A percentile compares a stretch with the other conserved stretches of the same genome.
Evolutionary conservation across 2,797 vertebrate genomes (phyloP).

Genomic region (Melanotaenia boesemani): DNA sequence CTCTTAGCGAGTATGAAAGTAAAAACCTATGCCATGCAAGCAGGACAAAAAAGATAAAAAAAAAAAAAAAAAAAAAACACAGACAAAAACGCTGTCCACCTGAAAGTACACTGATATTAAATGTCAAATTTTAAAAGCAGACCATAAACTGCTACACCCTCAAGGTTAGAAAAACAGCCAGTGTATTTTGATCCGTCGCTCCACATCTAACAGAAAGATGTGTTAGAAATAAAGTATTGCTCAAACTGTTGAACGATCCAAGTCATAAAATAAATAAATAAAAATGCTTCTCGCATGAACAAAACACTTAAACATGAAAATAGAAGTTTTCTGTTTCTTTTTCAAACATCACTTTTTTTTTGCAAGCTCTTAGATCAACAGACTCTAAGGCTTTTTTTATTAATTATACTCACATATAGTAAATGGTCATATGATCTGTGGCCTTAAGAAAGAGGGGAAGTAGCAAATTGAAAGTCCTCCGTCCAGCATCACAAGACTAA

Average conservation of each 20-base stretch:
- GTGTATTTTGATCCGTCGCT: background rate
- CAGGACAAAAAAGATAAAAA: too few relatives aligned
- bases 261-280: too few relatives aligned
- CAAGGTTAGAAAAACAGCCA: background rate
- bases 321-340: background rate
- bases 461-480: slow-evolving; percentile 58
- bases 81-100: too few relatives aligned
- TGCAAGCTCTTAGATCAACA: background rate
- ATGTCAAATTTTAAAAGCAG: background rate
- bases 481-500: slow-evolving; percentile 61
- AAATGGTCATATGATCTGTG: slow-evolving; percentile 51
- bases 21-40: too few relatives aligned
- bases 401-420: slow-evolving; percentile 20
- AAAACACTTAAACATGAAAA: background rate
- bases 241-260: too few relatives aligned
- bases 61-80: too few relatives aligned
- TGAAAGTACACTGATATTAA: background rate
- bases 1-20: background rate
- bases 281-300: too few relatives aligned
- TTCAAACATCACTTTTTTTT: background rate
- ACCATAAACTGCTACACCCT: background rate
- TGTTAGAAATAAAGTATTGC: background rate
- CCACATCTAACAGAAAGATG: background rate
- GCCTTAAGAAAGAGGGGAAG: slow-evolving; percentile 61
- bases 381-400: background rate